Conservation (phyloP, 2,888 invertebrate genomes). For the Globia sparganii region DNA sequence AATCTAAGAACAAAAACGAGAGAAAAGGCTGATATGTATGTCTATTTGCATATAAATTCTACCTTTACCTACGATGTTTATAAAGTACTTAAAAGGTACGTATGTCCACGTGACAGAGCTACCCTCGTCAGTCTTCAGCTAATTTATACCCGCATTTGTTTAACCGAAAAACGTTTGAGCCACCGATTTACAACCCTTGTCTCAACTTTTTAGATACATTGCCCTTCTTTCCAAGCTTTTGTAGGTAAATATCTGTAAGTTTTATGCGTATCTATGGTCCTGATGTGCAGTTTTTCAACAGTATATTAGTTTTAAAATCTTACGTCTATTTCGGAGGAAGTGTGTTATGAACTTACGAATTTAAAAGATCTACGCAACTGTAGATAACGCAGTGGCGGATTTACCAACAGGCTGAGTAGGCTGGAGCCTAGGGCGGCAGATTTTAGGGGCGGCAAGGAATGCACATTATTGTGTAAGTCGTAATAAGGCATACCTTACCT, state of each 20-base stretch:
- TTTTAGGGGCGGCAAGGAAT: too few species aligned
- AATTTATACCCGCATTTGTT: slow-evolving; percentile 88
- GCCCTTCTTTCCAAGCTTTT: slow-evolving; percentile 72
- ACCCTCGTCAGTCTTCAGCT: slow-evolving; percentile 87
- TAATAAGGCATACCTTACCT: too few species aligned
- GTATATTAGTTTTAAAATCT: neutral
- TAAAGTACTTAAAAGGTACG: slow-evolving; percentile 59
- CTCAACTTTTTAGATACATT: slow-evolving; percentile 81
- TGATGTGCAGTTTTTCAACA: neutral
- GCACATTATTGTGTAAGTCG: too few species aligned
- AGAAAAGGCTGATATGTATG: neutral
- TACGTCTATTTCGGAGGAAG: neutral
- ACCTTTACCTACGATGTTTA: slow-evolving; percentile 10
- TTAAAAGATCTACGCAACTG: too few species aligned
- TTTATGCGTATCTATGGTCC: neutral
- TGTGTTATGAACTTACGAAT: neutral
- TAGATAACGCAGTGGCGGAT: too few species aligned
- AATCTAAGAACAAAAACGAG: neutral
- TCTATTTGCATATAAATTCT: slow-evolving; percentile 4
- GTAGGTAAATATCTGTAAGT: slow-evolving; percentile 41
- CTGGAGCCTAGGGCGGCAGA: too few species aligned
- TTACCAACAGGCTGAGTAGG: too few species aligned
- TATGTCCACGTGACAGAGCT: slow-evolving; percentile 74
- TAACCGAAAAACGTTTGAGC: slow-evolving; percentile 87
- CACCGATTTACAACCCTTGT: slow-evolving; percentile 84